Conservation (phyloP, 2,797 vertebrate species). For the Sorex maritimensis region DNA sequence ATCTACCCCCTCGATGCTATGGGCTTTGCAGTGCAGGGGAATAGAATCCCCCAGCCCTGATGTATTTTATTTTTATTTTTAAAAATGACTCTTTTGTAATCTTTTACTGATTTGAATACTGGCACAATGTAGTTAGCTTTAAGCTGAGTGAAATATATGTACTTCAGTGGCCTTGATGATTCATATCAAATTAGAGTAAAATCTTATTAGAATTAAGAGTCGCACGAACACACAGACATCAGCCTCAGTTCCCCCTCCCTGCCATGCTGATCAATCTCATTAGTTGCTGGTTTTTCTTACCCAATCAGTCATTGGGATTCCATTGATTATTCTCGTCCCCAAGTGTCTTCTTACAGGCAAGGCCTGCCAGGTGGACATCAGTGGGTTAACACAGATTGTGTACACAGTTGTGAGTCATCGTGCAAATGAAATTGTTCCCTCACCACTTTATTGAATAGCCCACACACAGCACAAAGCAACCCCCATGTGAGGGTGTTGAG, state of each 20-base stretch:
- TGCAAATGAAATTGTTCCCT: neutral
- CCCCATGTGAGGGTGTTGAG: neutral
- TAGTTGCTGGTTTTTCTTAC: neutral
- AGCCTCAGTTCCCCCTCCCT: neutral
- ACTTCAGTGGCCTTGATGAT: neutral
- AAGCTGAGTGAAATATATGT: constrained; percentile 35
- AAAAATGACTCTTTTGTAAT: neutral
- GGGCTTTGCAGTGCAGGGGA: no score
- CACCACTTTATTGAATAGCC: neutral
- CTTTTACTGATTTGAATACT: neutral
- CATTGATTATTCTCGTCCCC: neutral
- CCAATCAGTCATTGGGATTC: neutral
- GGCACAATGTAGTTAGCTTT: constrained; percentile 27
- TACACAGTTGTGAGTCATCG: neutral
- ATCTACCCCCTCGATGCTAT: no score
- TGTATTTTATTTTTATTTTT: no score
- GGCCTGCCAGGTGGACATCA: neutral
- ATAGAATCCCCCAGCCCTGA: neutral
- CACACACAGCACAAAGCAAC: neutral
- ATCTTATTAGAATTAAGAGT: neutral
- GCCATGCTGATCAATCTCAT: neutral
- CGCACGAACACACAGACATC: neutral
- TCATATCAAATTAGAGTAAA: neutral
- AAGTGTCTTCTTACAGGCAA: no score
- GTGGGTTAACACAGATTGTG: neutral